A percentile compares a stretch with the other conserved stretches of the same genome.
phyloP scores from a whole-genome alignment of 2,888 invertebrate genomes.

The Arctia plantaginis region DNA sequence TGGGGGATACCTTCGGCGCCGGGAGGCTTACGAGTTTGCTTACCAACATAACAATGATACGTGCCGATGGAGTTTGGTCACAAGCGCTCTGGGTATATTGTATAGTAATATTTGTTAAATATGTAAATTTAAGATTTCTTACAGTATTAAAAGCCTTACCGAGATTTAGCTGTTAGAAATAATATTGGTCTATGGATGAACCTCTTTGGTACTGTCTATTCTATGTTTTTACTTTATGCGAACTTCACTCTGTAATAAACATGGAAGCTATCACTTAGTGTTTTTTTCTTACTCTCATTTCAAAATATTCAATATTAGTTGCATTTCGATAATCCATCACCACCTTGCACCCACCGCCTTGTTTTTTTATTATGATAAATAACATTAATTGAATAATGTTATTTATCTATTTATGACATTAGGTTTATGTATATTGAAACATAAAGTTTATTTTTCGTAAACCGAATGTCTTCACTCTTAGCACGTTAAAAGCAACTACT shows the following conservation, averaged over 20 bases:
- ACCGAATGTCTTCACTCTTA: neutral
- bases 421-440: no score
- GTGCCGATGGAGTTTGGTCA: neutral
- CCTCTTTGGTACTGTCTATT: no score
- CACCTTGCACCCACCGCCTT: neutral
- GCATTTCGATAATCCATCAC: neutral
- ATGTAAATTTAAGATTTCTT: neutral
- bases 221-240: no score
- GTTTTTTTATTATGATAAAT: neutral
- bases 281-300: no score
- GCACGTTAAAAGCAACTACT: neutral
- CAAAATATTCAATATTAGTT: no score
- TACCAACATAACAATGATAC: conserved; percentile 10
- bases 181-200: no score
- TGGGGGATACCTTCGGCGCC: conserved; percentile 13
- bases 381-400: no score
- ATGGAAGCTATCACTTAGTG: no score
- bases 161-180: no score
- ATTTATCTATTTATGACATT: no score
- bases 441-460: neutral
- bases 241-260: no score
- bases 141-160: no score
- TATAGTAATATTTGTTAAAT: neutral
- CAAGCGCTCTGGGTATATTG: neutral
- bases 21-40: conserved; percentile 3